Evolutionary conservation across 2,888 invertebrate species (phyloP).

Genomic region (Synergus itoensis): DNA sequence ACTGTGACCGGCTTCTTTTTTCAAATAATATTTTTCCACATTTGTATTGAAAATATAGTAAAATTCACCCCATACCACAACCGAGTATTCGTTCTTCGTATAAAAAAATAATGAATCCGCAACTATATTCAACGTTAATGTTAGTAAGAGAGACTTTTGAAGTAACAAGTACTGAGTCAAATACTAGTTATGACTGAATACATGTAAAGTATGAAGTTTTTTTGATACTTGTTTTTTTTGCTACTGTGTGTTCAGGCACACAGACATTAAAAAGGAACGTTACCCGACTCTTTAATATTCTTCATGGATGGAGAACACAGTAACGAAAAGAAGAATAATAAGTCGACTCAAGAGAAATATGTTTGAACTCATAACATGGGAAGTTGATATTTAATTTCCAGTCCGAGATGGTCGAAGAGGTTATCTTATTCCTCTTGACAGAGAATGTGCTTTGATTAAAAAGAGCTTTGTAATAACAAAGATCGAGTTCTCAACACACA

Average conservation of each 20-base stretch:
- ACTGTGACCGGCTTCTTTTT: neutral
- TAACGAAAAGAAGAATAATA: constrained; percentile 36
- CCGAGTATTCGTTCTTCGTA: neutral
- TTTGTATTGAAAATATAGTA: neutral
- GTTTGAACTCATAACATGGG: constrained; percentile 34
- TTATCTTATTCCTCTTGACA: constrained; percentile 14
- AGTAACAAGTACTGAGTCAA: constrained; percentile 14
- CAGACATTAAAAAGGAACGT: constrained; percentile 25
- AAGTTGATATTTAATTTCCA: constrained; percentile 40
- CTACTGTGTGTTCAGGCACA: neutral
- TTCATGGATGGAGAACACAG: constrained; percentile 30
- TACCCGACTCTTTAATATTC: constrained; percentile 35
- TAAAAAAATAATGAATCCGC: neutral
- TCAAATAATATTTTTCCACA: neutral
- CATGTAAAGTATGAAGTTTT: constrained; percentile 4
- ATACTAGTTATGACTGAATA: neutral
- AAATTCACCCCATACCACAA: neutral
- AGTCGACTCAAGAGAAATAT: constrained; percentile 23
- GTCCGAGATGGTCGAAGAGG: neutral
- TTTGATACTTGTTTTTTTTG: neutral
- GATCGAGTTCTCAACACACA: neutral
- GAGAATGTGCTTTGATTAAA: constrained; percentile 32
- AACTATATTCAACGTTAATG: neutral
- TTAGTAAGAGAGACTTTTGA: neutral
- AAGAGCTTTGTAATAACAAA: neutral